These are phyloP conservation scores for Eidolon dupreanum DNA, from an alignment of 2,797 vertebrate genomes.

Conservation along the genomic window DNA sequence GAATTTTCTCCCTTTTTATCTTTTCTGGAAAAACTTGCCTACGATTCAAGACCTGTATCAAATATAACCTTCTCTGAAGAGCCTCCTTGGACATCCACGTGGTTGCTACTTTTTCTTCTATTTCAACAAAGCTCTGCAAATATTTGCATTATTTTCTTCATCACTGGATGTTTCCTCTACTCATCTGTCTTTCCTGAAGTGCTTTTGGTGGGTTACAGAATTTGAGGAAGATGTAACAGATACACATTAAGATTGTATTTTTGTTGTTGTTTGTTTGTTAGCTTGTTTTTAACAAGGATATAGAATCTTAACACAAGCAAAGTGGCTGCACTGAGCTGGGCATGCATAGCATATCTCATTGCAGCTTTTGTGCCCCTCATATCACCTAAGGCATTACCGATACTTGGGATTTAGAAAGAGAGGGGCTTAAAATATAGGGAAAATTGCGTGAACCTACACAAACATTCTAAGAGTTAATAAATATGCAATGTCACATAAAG, in stretches of 20 bases:
- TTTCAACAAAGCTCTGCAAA: neutral
- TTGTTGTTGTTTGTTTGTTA: neutral
- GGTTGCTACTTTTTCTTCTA: neutral
- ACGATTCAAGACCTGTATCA: neutral
- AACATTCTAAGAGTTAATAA: neutral
- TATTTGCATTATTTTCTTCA: neutral
- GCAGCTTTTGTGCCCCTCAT: neutral
- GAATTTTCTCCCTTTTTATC: neutral
- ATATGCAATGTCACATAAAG: fast-evolving
- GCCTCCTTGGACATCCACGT: neutral
- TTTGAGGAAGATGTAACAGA: neutral
- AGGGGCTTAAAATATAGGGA: neutral
- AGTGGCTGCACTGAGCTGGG: neutral
- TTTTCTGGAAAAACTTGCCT: neutral
- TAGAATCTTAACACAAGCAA: neutral
- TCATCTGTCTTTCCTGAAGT: neutral
- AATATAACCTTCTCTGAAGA: neutral
- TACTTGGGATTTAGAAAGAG: neutral
- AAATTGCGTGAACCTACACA: neutral
- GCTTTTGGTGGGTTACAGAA: neutral
- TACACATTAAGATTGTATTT: neutral
- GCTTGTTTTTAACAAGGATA: neutral
- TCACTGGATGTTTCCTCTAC: neutral
- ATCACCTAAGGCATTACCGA: neutral
- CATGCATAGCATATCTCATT: neutral